Base-by-base conservation (phyloP, 64 coral and sea anemone genomes). In the Montipora cactus region DNA sequence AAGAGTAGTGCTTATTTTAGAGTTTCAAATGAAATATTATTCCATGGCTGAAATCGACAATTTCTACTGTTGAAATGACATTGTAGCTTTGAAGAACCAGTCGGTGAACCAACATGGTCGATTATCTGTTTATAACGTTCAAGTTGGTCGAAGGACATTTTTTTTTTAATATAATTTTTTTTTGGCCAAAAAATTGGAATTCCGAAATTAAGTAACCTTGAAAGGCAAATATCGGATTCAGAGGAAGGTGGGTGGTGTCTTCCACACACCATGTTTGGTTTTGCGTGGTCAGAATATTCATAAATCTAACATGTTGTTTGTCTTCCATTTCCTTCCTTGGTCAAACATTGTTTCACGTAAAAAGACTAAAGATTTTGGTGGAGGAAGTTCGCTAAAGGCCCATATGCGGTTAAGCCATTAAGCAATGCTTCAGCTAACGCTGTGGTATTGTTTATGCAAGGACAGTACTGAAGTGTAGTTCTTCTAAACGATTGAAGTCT, bases 281-380 rank as follows among this genome's bases (percentile, higher is more conserved):
- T 51, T 49, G 76, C 16, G 44, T 78, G 76, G 44, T 47, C 4
- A 47, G 47, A 78, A 19, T 78, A 16, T 45, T 78, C 6, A 18
- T 14, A 78, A 49, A 78, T 78, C 16, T 19, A 45, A 78, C 44
- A 37, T 49, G 13, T 5, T 78, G 46, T 49, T 78, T 78, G 16
- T 46, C 16, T 9, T 76, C 16, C 3, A 4, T 71, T 22, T 71
- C 14, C 76, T 78, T 47, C 1, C 46, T 19, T 14, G 19, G 44
- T 50, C 47, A 78, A 78, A 50, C 76, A 78, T 78, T 78, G 13
- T 49, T 78, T 78, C 76, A 78, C 76, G 76, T 78, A 78, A 78
- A 47, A 49, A 15, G 68, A 5, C 21, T 22, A 23, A 71, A 68
- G 64, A 14, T 71, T 71, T 71, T 71, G 9, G 9, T 64, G 61